Evolutionary conservation across 2,113 vertebrate species (phyloP), one percentile per base, ranked within the genome.

Genomic region (Lamprologus tigripictilis): DNA sequence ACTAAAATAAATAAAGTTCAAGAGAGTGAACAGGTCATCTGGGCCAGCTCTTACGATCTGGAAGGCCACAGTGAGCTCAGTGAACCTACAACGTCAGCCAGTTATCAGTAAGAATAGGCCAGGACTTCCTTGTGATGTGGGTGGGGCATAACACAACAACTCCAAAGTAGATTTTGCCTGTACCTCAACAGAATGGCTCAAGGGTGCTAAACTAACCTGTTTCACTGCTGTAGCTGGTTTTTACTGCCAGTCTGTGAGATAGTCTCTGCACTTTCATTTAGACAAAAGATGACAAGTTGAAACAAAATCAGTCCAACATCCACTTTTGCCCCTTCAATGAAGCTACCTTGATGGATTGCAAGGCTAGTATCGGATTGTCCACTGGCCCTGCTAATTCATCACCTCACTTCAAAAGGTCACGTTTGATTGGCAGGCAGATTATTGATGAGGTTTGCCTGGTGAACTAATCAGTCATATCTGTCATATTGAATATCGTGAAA

Each of bases 401-500:
- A 92, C 87, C 92, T 87, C 85, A 42, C 84, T 63, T 82, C 83
- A 35, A 96, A 96, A 95, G 95, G 94, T 96, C 94, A 93, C 47
- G 23, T 93, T 94, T 94, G 94, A 96, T 94, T 94, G 94, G 89
- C 94, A 94, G 93, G 54, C 73, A 19, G 88, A 86, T 94, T 92
- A 95, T 95, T 92, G 95, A 96, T 91, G 92, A 95, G 93, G 90
- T 91, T 71, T 71, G 79, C 86, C 81, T 53, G 23, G 85, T 86
- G 92, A 88, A 93, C 93, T 92, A 94, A 96, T 96, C 95, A 91
- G 90, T 96, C 95, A 95, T 94, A 94, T 94, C 88, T 93, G 94
- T 94, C 94, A 93, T 96, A 94, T 95, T 31, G 93, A 93, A 92
- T 93, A 88, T 89, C 85, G 87, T 37, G 68, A 95, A 95, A 95